phyloP scores from a whole-genome alignment of 30 jellyfish, hydroid and myxozoan genomes.

The Pelagia noctiluca region DNA sequence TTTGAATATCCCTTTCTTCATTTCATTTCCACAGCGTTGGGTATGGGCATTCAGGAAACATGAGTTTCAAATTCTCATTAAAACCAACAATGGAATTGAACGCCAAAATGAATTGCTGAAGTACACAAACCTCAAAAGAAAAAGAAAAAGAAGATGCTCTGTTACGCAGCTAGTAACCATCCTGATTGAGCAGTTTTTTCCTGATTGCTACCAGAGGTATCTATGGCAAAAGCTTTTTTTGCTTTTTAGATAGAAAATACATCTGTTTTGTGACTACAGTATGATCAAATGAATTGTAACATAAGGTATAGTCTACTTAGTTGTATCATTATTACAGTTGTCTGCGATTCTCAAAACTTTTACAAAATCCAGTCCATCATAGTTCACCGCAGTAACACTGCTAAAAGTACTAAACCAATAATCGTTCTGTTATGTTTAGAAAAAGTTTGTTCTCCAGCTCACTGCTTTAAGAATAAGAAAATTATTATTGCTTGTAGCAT shows the following conservation, averaged over 20 bases:
- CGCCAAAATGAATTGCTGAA: constrained; percentile 54
- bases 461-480: no score
- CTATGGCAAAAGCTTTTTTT: no score
- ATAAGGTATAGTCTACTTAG: no score
- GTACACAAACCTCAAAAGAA: constrained; percentile 40
- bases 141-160: constrained; percentile 19
- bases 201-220: constrained; percentile 33
- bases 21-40: constrained; percentile 51
- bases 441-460: no score
- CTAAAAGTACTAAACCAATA: no score
- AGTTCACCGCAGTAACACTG: no score
- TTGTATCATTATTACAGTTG: neutral
- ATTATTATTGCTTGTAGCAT: no score
- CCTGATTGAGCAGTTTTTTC: constrained; percentile 27
- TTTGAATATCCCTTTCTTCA: neutral
- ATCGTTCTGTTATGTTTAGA: no score
- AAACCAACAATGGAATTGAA: constrained; percentile 45
- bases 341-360: no score
- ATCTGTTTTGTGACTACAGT: neutral
- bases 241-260: no score
- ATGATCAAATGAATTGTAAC: no score
- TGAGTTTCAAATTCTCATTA: constrained; percentile 17
- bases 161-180: constrained; percentile 28
- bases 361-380: no score
- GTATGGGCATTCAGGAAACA: constrained; percentile 36